Conservation (phyloP, 2,113 vertebrate species). For the Donacobius atricapilla region DNA sequence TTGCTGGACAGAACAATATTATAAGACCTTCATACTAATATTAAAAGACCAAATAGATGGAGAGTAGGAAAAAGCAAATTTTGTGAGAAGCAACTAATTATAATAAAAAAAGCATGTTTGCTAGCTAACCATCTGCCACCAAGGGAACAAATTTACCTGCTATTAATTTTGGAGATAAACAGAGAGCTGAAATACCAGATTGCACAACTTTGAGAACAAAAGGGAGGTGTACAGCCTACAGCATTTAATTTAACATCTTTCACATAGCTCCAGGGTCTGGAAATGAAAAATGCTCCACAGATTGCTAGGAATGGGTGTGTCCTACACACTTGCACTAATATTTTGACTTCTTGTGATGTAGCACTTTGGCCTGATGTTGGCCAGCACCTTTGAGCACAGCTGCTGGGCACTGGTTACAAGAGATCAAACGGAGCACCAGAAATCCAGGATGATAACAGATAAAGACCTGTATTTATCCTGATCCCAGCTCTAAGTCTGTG, state of each 20-base stretch:
- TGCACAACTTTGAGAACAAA: not conserved
- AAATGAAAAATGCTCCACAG: not conserved
- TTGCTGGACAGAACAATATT: not conserved
- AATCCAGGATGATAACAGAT: not conserved
- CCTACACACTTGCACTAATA: not conserved
- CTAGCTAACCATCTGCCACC: conserved; percentile 38
- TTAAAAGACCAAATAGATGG: not conserved
- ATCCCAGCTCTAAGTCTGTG: not conserved
- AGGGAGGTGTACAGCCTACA: not conserved
- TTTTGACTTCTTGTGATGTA: not conserved
- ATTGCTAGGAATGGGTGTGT: not conserved
- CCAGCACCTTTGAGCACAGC: not conserved
- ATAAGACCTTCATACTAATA: not conserved
- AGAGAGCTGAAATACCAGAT: not conserved
- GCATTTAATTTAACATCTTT: not conserved
- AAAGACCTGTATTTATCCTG: not conserved
- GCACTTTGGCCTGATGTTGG: not conserved
- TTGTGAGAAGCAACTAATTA: conserved; percentile 11
- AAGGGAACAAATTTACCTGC: conserved; percentile 31
- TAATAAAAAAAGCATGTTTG: not conserved
- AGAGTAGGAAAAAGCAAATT: not conserved
- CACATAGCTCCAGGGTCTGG: not conserved
- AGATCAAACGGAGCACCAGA: not conserved
- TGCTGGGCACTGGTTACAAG: not conserved
- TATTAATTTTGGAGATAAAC: conserved; percentile 30